These are phyloP conservation scores for Leptopilina boulardi DNA, from an alignment of 1,140 invertebrate genomes.

Conservation along the genomic window DNA sequence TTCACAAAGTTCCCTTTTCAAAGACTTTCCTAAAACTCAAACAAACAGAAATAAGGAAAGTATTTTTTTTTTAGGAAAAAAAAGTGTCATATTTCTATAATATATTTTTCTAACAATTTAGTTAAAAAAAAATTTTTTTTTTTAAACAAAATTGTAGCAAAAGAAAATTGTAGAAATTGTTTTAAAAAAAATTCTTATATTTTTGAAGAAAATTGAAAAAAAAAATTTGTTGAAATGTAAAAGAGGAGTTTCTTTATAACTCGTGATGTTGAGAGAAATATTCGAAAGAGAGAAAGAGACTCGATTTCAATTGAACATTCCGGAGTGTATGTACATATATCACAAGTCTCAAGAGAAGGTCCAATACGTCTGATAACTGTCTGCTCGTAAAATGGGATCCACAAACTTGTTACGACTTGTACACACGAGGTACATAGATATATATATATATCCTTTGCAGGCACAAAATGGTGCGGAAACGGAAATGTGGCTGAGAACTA, in stretches of 20 bases:
- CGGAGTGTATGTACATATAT: background rate
- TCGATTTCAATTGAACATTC: background rate
- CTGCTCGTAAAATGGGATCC: conserved; percentile 4
- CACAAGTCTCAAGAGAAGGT: background rate
- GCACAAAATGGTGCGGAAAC: conserved; percentile 84
- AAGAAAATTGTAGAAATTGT: no score
- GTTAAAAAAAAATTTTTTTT: no score
- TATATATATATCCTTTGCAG: conserved; percentile 51
- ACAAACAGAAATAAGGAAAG: conserved; percentile 26
- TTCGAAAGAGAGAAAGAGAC: conserved; percentile 4
- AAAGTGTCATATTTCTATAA: background rate
- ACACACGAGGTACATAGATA: background rate
- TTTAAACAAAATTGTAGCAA: no score
- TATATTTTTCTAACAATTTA: no score
- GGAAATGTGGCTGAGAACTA: conserved; percentile 83
- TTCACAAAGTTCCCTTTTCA: conserved; percentile 18
- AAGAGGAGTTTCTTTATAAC: background rate
- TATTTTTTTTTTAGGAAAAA: background rate
- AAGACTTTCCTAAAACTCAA: conserved; percentile 4
- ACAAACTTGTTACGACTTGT: conserved; percentile 25
- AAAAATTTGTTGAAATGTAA: no score
- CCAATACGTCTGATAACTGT: conserved; percentile 23
- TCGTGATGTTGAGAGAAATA: background rate
- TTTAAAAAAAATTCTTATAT: no score
- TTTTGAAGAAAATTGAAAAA: no score